Percentiles rank a stretch among this genome's conserved stretches.
Conservation (phyloP, 2,888 invertebrate genomes). For the Cryptus viduatorius region DNA sequence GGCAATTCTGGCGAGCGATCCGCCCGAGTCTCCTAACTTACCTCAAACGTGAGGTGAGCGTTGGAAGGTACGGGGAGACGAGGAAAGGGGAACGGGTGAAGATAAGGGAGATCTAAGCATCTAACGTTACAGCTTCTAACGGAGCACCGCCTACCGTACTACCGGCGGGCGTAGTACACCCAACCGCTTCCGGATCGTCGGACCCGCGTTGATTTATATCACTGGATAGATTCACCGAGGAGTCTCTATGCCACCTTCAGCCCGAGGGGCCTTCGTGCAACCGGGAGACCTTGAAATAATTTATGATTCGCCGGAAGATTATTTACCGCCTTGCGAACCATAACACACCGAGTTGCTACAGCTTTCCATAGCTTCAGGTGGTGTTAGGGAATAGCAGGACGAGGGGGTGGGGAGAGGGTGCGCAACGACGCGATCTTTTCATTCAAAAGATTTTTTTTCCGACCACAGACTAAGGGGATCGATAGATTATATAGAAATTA, state of each 20-base stretch:
- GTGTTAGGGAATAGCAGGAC: too few relatives aligned
- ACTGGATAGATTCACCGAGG: conserved; percentile 52
- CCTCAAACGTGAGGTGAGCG: conserved; percentile 40
- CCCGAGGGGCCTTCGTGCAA: conserved; percentile 6
- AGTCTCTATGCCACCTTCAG: conserved; percentile 21
- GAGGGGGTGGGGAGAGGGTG: not conserved
- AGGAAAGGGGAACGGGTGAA: not conserved
- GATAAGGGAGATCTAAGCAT: conserved; percentile 28
- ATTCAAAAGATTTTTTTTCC: conserved; percentile 13
- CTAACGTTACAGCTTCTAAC: conserved; percentile 48
- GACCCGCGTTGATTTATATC: conserved; percentile 61
- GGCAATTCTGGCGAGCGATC: conserved; percentile 13
- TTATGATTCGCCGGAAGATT: conserved; percentile 56
- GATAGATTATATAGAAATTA: not conserved
- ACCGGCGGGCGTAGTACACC: conserved; percentile 41
- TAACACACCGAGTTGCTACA: conserved; percentile 18
- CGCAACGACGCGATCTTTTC: conserved; percentile 47
- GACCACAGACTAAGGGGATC: not conserved
- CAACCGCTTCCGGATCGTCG: conserved; percentile 60
- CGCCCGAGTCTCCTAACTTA: conserved; percentile 23
- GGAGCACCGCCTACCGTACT: conserved; percentile 18
- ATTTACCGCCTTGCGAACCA: conserved; percentile 55
- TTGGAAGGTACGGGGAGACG: not conserved
- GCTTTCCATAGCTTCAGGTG: conserved; percentile 3
- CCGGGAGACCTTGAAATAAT: conserved; percentile 56